phyloP scores from a whole-genome alignment of 2,113 vertebrate species.

The Sitta europaea region DNA sequence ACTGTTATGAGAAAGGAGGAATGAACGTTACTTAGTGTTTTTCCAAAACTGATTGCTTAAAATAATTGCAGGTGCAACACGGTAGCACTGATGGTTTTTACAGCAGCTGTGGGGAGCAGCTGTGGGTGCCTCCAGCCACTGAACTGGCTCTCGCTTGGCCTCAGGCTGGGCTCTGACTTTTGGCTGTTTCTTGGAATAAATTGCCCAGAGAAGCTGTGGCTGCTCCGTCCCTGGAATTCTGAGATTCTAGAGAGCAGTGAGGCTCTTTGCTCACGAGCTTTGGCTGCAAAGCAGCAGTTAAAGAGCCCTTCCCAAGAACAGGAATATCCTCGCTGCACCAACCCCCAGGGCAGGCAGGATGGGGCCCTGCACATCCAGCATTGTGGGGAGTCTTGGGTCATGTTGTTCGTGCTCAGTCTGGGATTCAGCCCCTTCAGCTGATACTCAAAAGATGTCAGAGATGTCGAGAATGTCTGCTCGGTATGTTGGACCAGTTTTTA shows the following conservation, averaged over 20 bases:
- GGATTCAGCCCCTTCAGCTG: background rate
- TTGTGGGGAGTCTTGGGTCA: accelerated
- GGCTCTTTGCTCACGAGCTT: background rate
- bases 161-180: background rate
- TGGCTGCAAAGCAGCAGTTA: background rate
- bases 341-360: accelerated
- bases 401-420: accelerated
- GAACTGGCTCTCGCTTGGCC: accelerated
- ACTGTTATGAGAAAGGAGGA: background rate
- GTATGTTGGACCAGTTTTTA: background rate
- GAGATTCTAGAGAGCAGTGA: background rate
- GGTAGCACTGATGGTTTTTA: background rate
- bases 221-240: background rate
- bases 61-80: background rate
- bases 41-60: background rate
- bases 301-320: background rate
- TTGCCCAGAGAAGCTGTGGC: background rate
- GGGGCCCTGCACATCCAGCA: accelerated
- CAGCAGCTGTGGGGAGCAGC: background rate
- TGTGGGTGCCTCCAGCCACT: background rate
- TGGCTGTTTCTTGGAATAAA: background rate
- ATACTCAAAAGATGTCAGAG: background rate
- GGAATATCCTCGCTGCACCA: accelerated
- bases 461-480: background rate
- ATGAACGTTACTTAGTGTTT: background rate